Evolutionary conservation across 1,140 invertebrate species (phyloP).

Genomic region (Sipha flava): DNA sequence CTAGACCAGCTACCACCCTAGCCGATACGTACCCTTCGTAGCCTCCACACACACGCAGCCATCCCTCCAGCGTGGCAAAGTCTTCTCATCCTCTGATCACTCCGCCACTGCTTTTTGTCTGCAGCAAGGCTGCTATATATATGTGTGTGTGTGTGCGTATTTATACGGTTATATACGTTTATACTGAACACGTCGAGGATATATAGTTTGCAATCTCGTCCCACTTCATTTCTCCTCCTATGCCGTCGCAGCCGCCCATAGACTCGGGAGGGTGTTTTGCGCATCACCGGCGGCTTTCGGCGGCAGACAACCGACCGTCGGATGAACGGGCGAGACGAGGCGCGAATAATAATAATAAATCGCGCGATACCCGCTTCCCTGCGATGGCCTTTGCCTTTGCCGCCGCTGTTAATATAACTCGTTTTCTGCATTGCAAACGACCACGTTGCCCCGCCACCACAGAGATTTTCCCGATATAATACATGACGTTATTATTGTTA

Average conservation of each 20-base stretch:
- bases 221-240: no score
- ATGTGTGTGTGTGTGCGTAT: not conserved
- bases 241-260: no score
- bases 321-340: not conserved
- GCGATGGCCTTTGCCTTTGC: not conserved
- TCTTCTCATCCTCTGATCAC: not conserved
- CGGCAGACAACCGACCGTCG: not conserved
- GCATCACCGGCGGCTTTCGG: not conserved
- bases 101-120: not conserved
- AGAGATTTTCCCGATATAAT: not conserved
- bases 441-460: not conserved
- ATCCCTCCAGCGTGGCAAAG: no score
- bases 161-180: no score
- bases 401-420: not conserved
- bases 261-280: not conserved
- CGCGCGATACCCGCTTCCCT: not conserved
- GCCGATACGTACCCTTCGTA: not conserved
- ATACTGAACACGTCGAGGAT: no score
- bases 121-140: not conserved
- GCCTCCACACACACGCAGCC: not conserved
- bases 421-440: not conserved
- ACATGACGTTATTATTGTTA: not conserved
- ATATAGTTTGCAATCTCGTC: no score
- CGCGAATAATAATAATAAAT: conserved; percentile 5
- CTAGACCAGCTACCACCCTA: not conserved